Evolutionary conservation across 2,797 vertebrate species (phyloP).

Genomic region (Thripadectes ignobilis): DNA sequence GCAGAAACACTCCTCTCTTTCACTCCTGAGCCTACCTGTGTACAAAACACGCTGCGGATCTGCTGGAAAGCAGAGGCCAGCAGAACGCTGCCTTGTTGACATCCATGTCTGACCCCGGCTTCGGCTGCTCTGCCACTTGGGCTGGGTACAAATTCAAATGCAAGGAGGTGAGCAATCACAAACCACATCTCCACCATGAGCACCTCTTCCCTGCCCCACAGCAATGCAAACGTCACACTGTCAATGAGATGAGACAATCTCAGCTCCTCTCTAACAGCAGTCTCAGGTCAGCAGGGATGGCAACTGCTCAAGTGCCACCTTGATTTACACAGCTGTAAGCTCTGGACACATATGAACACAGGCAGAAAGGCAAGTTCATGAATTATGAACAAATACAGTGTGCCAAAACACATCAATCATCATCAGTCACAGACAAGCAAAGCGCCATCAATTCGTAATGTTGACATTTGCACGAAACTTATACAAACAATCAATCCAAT

Average conservation of each 20-base stretch:
- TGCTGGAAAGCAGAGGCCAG: neutral
- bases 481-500: neutral
- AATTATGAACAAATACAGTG: slow-evolving; percentile 47
- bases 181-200: neutral
- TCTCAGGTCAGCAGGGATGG: neutral
- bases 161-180: neutral
- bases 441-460: neutral
- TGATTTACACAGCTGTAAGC: slow-evolving; percentile 21
- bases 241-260: slow-evolving; percentile 15
- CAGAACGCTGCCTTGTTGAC: rapidly evolving
- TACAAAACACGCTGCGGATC: neutral
- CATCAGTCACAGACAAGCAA: neutral
- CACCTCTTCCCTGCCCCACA: neutral
- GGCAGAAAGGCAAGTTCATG: slow-evolving; percentile 41
- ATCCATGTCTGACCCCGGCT: neutral
- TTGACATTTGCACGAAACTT: slow-evolving; percentile 43
- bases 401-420: slow-evolving; percentile 61
- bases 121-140: neutral
- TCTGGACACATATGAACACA: neutral
- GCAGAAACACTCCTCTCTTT: neutral
- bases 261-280: neutral
- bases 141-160: neutral
- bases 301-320: neutral
- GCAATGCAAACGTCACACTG: neutral
- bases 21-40: neutral